A percentile compares a stretch with the other conserved stretches of the same genome.
Conservation (phyloP, 2,888 invertebrate genomes). For the Agrilus biguttatus region DNA sequence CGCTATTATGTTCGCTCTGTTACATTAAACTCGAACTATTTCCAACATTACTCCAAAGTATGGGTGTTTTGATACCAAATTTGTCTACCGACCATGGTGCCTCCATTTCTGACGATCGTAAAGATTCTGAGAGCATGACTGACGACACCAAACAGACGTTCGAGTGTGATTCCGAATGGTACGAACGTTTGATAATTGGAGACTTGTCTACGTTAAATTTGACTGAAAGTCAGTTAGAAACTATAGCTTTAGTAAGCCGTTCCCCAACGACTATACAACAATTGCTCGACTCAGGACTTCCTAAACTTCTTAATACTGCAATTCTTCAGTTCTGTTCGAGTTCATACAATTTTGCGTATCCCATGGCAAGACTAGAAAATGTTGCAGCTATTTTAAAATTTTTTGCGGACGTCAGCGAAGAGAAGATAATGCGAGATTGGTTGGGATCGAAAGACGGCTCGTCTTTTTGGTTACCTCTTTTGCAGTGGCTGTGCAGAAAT, state of each 20-base stretch:
- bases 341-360: constrained; percentile 19
- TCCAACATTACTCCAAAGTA: constrained; percentile 53
- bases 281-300: constrained; percentile 62
- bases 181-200: constrained; percentile 39
- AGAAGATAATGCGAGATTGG: constrained; percentile 76
- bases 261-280: constrained; percentile 64
- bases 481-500: constrained; percentile 53
- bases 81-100: constrained; percentile 35
- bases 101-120: constrained; percentile 44
- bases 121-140: constrained; percentile 45
- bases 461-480: constrained; percentile 73
- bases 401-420: constrained; percentile 66
- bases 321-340: constrained; percentile 36
- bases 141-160: constrained; percentile 49
- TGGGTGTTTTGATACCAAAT: constrained; percentile 47
- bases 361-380: constrained; percentile 42
- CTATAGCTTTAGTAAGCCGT: constrained; percentile 66
- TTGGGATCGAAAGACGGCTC: constrained; percentile 65
- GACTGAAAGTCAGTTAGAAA: constrained; percentile 53
- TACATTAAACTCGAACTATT: constrained; percentile 69
- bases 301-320: constrained; percentile 45
- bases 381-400: constrained; percentile 61
- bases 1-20: constrained; percentile 73
- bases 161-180: constrained; percentile 39
- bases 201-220: constrained; percentile 40